phyloP scores from a whole-genome alignment of 2,888 invertebrate species.

The Chaitophorus viminalis region DNA sequence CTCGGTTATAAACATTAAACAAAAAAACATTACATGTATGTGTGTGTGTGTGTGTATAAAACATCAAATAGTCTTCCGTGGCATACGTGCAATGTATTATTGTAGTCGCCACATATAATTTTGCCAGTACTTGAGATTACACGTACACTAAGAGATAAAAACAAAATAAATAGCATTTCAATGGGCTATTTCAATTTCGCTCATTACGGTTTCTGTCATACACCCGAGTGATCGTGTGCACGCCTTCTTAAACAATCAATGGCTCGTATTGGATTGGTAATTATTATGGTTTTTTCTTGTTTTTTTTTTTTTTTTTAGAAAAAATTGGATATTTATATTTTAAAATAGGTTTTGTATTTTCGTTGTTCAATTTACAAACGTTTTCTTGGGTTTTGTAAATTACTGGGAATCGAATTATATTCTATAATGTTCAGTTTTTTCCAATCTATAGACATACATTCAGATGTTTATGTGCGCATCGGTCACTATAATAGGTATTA shows the following conservation, averaged over 20 bases:
- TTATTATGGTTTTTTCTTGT: background rate
- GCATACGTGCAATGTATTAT: background rate
- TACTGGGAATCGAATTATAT: too few species aligned
- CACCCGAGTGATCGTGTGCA: conserved; percentile 20
- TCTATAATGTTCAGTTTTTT: too few species aligned
- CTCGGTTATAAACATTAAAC: conserved; percentile 39
- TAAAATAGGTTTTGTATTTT: too few species aligned
- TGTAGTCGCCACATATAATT: background rate
- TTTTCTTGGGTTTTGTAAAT: too few species aligned
- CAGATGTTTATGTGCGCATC: too few species aligned
- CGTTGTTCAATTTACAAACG: too few species aligned
- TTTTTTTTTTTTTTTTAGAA: background rate
- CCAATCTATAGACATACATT: too few species aligned
- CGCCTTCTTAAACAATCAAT: conserved; percentile 2
- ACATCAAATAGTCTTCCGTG: background rate
- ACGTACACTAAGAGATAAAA: conserved; percentile 24
- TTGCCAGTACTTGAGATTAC: conserved; percentile 40
- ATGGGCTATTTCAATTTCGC: conserved; percentile 50
- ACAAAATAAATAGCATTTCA: conserved; percentile 34
- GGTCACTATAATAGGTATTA: too few species aligned
- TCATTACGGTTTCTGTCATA: conserved; percentile 39
- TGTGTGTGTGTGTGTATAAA: background rate
- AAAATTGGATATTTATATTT: too few species aligned
- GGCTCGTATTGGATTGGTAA: conserved; percentile 54
- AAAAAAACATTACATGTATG: conserved; percentile 34